Evolutionary conservation across 2,113 vertebrate species (phyloP).

Genomic region (Puffinus mauretanicus): DNA sequence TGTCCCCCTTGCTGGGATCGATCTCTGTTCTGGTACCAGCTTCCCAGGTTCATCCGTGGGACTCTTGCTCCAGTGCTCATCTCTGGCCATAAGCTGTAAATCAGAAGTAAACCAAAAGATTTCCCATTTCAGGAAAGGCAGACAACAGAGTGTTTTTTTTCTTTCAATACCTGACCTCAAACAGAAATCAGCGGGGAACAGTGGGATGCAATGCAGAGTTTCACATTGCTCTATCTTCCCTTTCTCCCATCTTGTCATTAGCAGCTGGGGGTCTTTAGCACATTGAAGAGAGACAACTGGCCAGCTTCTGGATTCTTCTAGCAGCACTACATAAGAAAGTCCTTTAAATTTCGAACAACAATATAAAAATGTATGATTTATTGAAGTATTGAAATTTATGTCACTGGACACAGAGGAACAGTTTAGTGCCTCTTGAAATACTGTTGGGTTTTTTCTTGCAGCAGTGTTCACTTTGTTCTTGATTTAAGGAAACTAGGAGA

Average conservation of each 20-base stretch:
- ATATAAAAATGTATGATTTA: neutral
- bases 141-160: neutral
- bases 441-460: neutral
- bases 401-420: neutral
- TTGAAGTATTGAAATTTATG: neutral
- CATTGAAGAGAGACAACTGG: neutral
- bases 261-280: neutral
- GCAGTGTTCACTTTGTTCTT: neutral
- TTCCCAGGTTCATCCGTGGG: neutral
- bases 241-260: neutral
- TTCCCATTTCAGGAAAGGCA: neutral
- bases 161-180: neutral
- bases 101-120: neutral
- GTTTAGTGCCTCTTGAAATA: neutral
- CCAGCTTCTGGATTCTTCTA: neutral
- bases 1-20: neutral
- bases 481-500: neutral
- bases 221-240: neutral
- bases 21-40: neutral
- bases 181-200: neutral
- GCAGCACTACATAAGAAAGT: neutral
- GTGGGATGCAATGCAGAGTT: neutral
- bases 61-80: neutral
- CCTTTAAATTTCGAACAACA: neutral
- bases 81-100: neutral